Evolutionary conservation across 2,797 vertebrate species (phyloP).

Genomic region (Acanthornis magna): DNA sequence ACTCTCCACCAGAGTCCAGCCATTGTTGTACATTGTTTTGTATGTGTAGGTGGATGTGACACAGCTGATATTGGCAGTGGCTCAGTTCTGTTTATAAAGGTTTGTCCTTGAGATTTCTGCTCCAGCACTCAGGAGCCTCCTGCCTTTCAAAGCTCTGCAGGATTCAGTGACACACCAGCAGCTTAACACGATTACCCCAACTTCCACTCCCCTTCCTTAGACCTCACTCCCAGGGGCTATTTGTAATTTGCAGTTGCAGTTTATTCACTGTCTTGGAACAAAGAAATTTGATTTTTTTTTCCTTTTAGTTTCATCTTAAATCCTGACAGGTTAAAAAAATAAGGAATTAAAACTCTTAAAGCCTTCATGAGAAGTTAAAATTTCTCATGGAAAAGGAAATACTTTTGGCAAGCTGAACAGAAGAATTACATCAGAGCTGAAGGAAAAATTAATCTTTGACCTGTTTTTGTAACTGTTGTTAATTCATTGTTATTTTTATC

Average conservation of each 20-base stretch:
- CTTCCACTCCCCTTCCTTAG: background rate
- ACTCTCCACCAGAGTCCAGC: background rate
- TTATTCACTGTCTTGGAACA: conserved; percentile 11
- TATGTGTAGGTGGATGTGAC: background rate
- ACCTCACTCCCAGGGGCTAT: background rate
- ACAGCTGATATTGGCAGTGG: background rate
- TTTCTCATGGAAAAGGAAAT: background rate
- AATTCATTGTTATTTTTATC: background rate
- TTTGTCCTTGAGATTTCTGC: conserved; percentile 10
- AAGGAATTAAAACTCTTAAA: background rate
- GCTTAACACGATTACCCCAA: background rate
- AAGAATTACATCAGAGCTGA: background rate
- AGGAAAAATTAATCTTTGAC: background rate
- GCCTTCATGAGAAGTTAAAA: background rate
- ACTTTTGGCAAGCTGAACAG: background rate
- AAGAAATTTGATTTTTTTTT: background rate
- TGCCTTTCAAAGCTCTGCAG: background rate
- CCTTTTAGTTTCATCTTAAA: background rate
- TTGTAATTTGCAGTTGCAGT: background rate
- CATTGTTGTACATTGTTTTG: background rate
- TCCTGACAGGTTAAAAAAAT: background rate
- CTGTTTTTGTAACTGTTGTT: conserved; percentile 5
- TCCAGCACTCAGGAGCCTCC: background rate
- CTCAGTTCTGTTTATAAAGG: background rate
- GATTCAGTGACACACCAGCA: background rate